A percentile compares a stretch with the other conserved stretches of the same genome.
Evolutionary conservation across 2,113 vertebrate genomes (phyloP).

Genomic region (Hystrix brachyura): DNA sequence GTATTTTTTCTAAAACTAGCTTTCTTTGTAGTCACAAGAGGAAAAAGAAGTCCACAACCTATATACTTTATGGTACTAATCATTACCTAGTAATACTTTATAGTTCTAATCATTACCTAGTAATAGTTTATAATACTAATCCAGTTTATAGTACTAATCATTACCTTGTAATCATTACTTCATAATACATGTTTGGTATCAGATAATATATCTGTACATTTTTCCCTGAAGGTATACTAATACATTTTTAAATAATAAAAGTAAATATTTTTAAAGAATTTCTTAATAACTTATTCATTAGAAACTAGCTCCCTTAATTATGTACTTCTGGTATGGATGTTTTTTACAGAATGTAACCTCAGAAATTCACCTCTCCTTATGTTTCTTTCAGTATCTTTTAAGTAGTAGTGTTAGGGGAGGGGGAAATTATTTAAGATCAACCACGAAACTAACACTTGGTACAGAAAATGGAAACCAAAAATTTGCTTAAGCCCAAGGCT

Average conservation of each 20-base stretch:
- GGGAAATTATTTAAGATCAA: not conserved
- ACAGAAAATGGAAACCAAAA: slow-evolving; percentile 4
- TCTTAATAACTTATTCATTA: slow-evolving; percentile 28
- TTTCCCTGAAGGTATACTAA: slow-evolving; percentile 14
- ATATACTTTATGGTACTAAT: not conserved
- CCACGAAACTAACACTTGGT: not conserved
- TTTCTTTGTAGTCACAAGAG: slow-evolving; percentile 25
- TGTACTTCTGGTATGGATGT: not conserved
- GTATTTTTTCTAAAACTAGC: not conserved
- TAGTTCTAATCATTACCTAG: not conserved
- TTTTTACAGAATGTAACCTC: not conserved
- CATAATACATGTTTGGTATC: not conserved
- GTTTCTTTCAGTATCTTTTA: not conserved
- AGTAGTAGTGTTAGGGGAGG: not conserved
- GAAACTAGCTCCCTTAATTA: not conserved
- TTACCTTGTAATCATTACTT: slow-evolving; percentile 15
- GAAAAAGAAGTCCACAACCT: not conserved
- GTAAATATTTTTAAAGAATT: slow-evolving; percentile 27
- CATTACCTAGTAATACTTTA: slow-evolving; percentile 8
- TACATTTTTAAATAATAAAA: slow-evolving; percentile 36
- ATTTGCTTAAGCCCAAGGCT: not conserved
- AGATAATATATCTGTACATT: not conserved
- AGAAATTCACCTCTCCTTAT: not conserved
- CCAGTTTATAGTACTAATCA: slow-evolving; percentile 18
- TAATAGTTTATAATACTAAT: slow-evolving; percentile 11